Base-by-base conservation (phyloP, 2,113 vertebrate species). In the Epinephelus fuscoguttatus region DNA sequence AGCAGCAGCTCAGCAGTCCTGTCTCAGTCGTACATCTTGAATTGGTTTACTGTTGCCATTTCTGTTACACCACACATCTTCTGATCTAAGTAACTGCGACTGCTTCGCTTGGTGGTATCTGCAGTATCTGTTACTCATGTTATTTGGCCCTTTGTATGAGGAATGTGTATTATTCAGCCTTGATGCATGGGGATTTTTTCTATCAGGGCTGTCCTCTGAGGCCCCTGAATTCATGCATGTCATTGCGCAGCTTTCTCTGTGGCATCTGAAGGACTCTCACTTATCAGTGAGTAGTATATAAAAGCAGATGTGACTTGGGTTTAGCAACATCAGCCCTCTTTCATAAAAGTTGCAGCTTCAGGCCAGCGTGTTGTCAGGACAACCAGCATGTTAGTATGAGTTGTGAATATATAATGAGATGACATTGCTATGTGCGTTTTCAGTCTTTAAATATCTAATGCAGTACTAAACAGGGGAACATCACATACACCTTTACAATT, bases 181-280 rank as follows among this genome's bases (percentile, higher is more conserved):
- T 68, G 71, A 84, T 84, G 82, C 84, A 76, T 60, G 40, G 75
- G 71, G 79, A 66, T 66, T 74, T 53, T 17, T 33, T 67, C 82
- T 70, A 72, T 45, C 57, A 66, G 77, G 57, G 80, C 59, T 88
- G 83, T 89, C 84, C 86, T 82, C 66, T 80, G 88, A 93, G 90
- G 80, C 88, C 85, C 75, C 72, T 80, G 78, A 59, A 71, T 81
- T 86, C 82, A 88, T 82, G 70, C 84, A 75, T 90, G 91, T 82
- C 84, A 89, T 87, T 87, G 80, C 72, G 78, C 82, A 90, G 81
- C 88, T 81, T 78, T 85, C 82, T 86, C 83, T 76, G 70, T 87
- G 84, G 81, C 86, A 87, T 88, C 45, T 82, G 61, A 78, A 68
- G 80, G 64, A 50, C 73, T 76, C 85, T 42, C 75, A 87, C 66